Conservation (phyloP, 2,888 invertebrate genomes). For the Halictus quadricinctus region DNA sequence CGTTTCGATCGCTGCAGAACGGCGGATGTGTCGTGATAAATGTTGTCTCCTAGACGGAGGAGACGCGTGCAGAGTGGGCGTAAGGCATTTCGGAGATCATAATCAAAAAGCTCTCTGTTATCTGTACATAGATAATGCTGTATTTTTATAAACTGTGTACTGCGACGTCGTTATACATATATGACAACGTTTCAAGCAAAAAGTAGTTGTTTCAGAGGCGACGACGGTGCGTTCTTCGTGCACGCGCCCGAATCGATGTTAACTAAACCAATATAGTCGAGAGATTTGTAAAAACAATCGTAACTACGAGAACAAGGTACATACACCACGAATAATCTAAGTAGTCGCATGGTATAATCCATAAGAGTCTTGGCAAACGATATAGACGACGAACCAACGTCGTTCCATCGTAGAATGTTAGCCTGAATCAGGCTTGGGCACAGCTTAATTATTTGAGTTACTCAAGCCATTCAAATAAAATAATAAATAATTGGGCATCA, state of each 20-base stretch:
- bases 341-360: constrained; percentile 45
- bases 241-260: constrained; percentile 53
- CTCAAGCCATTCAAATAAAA: background rate
- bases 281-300: constrained; percentile 56
- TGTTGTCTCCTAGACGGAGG: constrained; percentile 55
- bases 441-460: background rate
- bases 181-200: constrained; percentile 48
- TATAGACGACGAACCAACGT: constrained; percentile 47
- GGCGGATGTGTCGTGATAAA: constrained; percentile 48
- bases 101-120: constrained; percentile 33
- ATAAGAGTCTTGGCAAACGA: constrained; percentile 44
- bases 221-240: constrained; percentile 45
- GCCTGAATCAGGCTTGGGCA: background rate
- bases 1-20: constrained; percentile 52
- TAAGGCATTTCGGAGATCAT: constrained; percentile 49
- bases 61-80: constrained; percentile 46
- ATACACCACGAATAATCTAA: constrained; percentile 45
- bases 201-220: constrained; percentile 57
- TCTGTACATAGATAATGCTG: constrained; percentile 62
- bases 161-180: constrained; percentile 34
- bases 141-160: constrained; percentile 58
- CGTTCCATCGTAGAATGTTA: background rate
- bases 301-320: constrained; percentile 63
- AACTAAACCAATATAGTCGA: constrained; percentile 47
- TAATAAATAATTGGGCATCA: background rate